These are phyloP conservation scores for Yponomeuta evonymella DNA, from an alignment of 2,888 invertebrate genomes.

Conservation along the genomic window DNA sequence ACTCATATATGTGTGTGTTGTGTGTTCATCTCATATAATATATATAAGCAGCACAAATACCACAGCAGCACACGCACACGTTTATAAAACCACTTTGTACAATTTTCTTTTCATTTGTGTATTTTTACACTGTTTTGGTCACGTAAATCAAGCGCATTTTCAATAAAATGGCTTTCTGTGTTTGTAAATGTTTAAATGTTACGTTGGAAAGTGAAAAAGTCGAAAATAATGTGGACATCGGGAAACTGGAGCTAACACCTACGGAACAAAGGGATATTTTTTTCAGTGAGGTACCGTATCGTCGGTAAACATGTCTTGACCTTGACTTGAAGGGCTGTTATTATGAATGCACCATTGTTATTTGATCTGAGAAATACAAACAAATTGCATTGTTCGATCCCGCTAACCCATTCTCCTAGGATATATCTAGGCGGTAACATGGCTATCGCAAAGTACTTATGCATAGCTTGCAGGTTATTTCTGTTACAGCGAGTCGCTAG, in stretches of 20 bases:
- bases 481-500: not conserved
- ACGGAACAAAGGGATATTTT: slow-evolving; percentile 79
- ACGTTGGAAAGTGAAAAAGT: slow-evolving; percentile 77
- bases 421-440: not conserved
- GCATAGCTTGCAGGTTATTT: slow-evolving; percentile 13
- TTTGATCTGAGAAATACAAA: not conserved
- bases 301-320: slow-evolving; percentile 65
- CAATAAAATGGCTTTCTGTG: slow-evolving; percentile 71
- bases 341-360: slow-evolving; percentile 4
- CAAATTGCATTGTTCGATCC: not conserved
- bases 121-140: slow-evolving; percentile 50
- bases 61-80: slow-evolving; percentile 32
- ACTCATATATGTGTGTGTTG: slow-evolving; percentile 25
- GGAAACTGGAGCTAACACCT: slow-evolving; percentile 73
- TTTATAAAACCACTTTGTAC: slow-evolving; percentile 42
- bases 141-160: slow-evolving; percentile 32
- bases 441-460: not conserved
- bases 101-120: slow-evolving; percentile 45
- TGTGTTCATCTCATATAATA: slow-evolving; percentile 31
- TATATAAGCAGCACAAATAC: slow-evolving; percentile 19
- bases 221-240: slow-evolving; percentile 73
- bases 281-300: slow-evolving; percentile 78
- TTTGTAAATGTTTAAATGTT: slow-evolving; percentile 87
- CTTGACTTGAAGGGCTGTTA: slow-evolving; percentile 53
- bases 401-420: not conserved